Percentiles rank a stretch among this genome's conserved stretches.
These are phyloP conservation scores for Carcina quercana DNA, from an alignment of 2,888 invertebrate genomes.

Conservation along the genomic window DNA sequence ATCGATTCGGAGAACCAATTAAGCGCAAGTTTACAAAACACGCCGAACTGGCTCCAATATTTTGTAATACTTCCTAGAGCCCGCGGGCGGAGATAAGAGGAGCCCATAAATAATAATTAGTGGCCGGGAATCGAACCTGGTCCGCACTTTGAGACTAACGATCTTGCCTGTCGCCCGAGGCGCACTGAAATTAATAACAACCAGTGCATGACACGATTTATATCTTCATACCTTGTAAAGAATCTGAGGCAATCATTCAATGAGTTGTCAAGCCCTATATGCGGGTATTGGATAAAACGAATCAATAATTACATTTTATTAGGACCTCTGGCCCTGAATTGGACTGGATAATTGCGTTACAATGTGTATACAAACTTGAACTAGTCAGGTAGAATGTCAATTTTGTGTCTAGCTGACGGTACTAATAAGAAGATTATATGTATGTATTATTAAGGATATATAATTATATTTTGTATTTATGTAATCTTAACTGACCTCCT, in stretches of 20 bases:
- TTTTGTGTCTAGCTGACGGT: too few relatives aligned
- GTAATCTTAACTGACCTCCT: too few relatives aligned
- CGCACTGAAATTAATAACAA: conserved; percentile 44
- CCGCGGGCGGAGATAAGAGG: conserved; percentile 39
- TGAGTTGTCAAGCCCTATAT: too few relatives aligned
- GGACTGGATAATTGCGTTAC: too few relatives aligned
- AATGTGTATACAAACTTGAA: too few relatives aligned
- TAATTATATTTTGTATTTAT: too few relatives aligned
- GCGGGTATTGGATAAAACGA: too few relatives aligned
- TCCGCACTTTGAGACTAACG: conserved; percentile 43
- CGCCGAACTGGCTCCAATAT: conserved; percentile 21
- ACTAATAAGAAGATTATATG: too few relatives aligned
- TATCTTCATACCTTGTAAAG: conserved; percentile 36
- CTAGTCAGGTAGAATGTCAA: too few relatives aligned
- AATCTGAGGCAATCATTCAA: conserved; percentile 20
- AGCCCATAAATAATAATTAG: conserved; percentile 58
- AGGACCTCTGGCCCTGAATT: too few relatives aligned
- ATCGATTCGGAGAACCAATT: conserved; percentile 15
- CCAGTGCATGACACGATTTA: conserved; percentile 40
- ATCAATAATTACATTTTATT: too few relatives aligned
- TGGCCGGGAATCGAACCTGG: conserved; percentile 43
- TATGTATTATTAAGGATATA: too few relatives aligned
- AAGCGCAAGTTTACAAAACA: conserved; percentile 14
- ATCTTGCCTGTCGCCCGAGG: conserved; percentile 40
- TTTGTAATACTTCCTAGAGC: conserved; percentile 34